Base-by-base conservation (phyloP, 2,113 vertebrate species). In the Hyaena hyaena region DNA sequence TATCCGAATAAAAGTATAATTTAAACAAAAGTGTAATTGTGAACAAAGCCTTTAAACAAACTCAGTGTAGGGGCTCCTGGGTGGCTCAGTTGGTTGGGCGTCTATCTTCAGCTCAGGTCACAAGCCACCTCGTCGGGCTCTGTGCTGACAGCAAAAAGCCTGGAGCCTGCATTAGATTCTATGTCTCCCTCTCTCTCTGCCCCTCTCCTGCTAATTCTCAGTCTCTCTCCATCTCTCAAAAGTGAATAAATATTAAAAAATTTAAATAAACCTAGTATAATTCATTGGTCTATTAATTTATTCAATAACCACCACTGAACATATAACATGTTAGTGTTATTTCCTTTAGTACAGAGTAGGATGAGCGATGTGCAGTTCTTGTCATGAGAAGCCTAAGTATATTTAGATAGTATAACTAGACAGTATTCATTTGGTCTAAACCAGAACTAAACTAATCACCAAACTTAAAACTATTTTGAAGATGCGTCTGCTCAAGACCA, bases 11-110 rank as follows among this genome's bases (percentile, higher is more conserved):
- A 76, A 88, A 88, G 7, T 48, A 74, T 35, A 82, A 66, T 61
- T 96, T 83, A 95, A 80, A 23, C 17, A 68, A 68, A 96, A 88
- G 5, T 23, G 71, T 81, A 45, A 84, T 21, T 85, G 12, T 69
- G 12, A 45, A 58, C 8, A 77, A 95, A 45, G 11, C 8, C 5
- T 68, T 93, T 73, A 39, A 33, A 55, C 58, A 85, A 87, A 43
- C 5, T 10, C 17, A 55, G 53, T 55, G 16, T 55, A 55, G 15
- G 16, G 53, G 53, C 16, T 4, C 16, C 53, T 55, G 53, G 15
- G 16, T 55, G 53, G 16, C 16, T 55, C 53, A 17, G 53, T 55
- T 11, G 10, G 53, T 55, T 55, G 53, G 16, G 16, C 1, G 15
- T 55, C 53, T 11, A 17, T 16, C 53, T 5, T 55, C 53, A 55